phyloP scores from a whole-genome alignment of 2,113 vertebrate genomes.

The Panthera uncia region DNA sequence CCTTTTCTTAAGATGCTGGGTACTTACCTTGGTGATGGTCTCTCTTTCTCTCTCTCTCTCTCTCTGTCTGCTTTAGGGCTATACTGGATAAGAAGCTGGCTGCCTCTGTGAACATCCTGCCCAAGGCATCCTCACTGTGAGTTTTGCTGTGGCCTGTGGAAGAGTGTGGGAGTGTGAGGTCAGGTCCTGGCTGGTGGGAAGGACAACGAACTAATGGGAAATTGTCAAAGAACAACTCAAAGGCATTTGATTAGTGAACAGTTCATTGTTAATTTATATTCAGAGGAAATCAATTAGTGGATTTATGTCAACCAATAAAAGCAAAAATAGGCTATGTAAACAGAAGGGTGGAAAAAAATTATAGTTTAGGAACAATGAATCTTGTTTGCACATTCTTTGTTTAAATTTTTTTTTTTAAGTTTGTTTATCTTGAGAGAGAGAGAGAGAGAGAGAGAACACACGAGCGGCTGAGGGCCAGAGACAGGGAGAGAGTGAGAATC shows the following conservation, averaged over 20 bases:
- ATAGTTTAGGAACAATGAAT: background rate
- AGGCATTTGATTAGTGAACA: background rate
- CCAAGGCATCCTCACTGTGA: constrained; percentile 90
- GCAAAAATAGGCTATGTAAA: background rate
- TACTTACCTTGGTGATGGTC: background rate
- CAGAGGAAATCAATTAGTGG: background rate
- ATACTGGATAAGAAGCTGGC: constrained; percentile 92
- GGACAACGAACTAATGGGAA: background rate
- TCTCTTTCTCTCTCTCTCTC: constrained; percentile 47
- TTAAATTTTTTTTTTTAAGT: background rate
- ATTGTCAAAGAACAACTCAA: background rate
- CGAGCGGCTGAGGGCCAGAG: no score
- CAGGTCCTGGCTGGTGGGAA: background rate
- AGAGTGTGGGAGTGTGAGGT: background rate
- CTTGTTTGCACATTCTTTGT: background rate
- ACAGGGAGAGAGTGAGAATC: no score
- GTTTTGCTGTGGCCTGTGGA: constrained; percentile 62
- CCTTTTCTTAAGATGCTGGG: background rate
- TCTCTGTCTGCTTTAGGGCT: constrained; percentile 83
- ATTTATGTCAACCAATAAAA: constrained; percentile 4
- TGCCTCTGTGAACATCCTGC: constrained; percentile 90
- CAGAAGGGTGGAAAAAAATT: background rate
- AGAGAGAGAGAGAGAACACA: no score
- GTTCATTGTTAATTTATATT: background rate
- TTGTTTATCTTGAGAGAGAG: no score